These are phyloP conservation scores for Diorhabda carinulata DNA, from an alignment of 1,140 invertebrate genomes.

Conservation along the genomic window DNA sequence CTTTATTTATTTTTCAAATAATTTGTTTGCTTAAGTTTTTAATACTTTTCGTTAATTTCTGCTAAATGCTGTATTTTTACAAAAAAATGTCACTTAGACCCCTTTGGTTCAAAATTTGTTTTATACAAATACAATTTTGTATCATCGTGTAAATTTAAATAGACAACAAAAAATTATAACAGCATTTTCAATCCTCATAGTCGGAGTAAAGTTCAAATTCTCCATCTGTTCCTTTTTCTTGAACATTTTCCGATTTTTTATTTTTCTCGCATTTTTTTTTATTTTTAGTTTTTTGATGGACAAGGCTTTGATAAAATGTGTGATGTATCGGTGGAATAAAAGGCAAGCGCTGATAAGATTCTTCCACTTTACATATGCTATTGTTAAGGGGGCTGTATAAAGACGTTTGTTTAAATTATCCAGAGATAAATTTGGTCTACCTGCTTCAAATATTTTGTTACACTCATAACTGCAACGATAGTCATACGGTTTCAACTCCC, in stretches of 20 bases:
- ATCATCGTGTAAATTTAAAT: constrained; percentile 5
- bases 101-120: no score
- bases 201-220: constrained; percentile 6
- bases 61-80: no score
- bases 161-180: constrained; percentile 2
- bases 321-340: constrained; percentile 9
- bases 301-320: constrained; percentile 3
- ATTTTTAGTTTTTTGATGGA: no score
- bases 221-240: no score
- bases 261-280: no score
- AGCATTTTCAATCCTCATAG: no score
- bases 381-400: not conserved
- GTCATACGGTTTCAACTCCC: not conserved
- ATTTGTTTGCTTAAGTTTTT: no score
- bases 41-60: no score
- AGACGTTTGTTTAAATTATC: constrained; percentile 7
- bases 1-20: no score
- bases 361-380: constrained; percentile 7
- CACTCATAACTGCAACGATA: constrained; percentile 7
- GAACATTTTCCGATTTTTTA: constrained; percentile 7
- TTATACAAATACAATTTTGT: not conserved
- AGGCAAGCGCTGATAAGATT: constrained; percentile 11
- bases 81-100: no score
- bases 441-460: constrained; percentile 17
- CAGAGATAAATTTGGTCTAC: constrained; percentile 17